Base-by-base conservation (phyloP, 2,888 invertebrate species). In the Amphipoea oculea region DNA sequence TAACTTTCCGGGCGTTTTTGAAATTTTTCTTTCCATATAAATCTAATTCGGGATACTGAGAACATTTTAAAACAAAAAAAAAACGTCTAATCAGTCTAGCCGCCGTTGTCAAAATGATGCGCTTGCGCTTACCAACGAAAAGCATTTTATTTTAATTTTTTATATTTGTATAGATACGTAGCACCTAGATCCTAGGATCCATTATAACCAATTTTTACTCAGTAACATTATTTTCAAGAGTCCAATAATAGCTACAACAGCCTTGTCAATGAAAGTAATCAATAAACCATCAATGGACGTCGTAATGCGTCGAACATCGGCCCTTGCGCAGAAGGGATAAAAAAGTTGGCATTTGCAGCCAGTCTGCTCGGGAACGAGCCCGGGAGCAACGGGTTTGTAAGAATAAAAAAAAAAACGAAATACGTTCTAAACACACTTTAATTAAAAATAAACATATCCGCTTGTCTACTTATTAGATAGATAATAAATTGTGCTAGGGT, bases 401-500 rank as follows among this genome's bases (percentile, higher is more conserved):
- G 11, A 62, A 1, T 65, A 69, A 67, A 54, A 40, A 68, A 42
- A 68, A 66, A 17, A 7, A 20, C 54, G 5, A 57, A 36, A 57
- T 62, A 67, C 48, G 40, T 20, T 66, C 76, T 67, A 42, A 76
- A 68, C 40, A 71, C 48, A 73, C 0, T 78, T 80, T 66, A 84
- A 78, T 71, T 71, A 54, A 67, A 60, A 79, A 78, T 79, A 83
- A 82, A 87, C 73, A 85, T 78, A 85, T 78, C 82, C 74, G 80
- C 71, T 78, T 81, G 72, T 73, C 67, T 86, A 88, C 42, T 76
- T 73, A 84, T 77, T 82, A 83, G 76, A 84, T 81, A 89, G 85
- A 89, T 90, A 86, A 89, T 87, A 86, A 77, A 88, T 85, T 85
- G 65, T 87, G 90, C 86, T 89, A 90, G 91, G 90, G 91, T 91